These are phyloP conservation scores for Drosophila putrida DNA, from an alignment of 2,888 invertebrate species.

Conservation along the genomic window DNA sequence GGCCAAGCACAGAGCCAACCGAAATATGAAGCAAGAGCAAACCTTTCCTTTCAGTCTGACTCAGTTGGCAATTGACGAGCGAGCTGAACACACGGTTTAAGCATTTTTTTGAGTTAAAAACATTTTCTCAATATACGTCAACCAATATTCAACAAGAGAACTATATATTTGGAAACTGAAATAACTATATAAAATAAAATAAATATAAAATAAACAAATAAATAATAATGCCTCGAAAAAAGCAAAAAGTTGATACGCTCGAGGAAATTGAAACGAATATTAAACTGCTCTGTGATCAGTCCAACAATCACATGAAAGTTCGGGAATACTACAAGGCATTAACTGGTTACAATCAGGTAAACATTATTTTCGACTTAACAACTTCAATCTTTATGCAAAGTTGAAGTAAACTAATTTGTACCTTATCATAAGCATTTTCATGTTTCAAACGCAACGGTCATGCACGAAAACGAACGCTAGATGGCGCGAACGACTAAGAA, in stretches of 20 bases:
- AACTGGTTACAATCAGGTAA: constrained; percentile 90
- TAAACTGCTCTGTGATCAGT: constrained; percentile 92
- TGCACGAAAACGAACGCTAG: constrained; percentile 8
- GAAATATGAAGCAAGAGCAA: constrained; percentile 46
- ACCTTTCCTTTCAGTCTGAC: constrained; percentile 21
- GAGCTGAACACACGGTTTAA: constrained; percentile 44
- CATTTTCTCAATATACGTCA: not conserved
- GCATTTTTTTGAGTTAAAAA: constrained; percentile 7
- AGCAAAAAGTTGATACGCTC: constrained; percentile 84
- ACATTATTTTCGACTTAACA: constrained; percentile 6
- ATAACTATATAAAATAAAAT: not conserved
- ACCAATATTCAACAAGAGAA: not conserved
- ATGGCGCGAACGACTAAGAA: constrained; percentile 4
- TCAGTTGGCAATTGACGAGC: constrained; percentile 63
- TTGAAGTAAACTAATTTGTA: no score
- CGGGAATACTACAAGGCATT: constrained; percentile 91
- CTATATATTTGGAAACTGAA: not conserved
- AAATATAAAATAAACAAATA: not conserved
- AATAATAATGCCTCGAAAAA: constrained; percentile 81
- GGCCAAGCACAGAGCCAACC: constrained; percentile 20
- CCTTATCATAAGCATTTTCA: no score
- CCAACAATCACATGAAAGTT: constrained; percentile 91
- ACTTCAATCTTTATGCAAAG: not conserved
- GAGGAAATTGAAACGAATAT: constrained; percentile 86
- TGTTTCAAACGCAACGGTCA: constrained; percentile 22